These are phyloP conservation scores for Drosophila prosaltans DNA, from an alignment of 1,140 invertebrate genomes.

Conservation along the genomic window DNA sequence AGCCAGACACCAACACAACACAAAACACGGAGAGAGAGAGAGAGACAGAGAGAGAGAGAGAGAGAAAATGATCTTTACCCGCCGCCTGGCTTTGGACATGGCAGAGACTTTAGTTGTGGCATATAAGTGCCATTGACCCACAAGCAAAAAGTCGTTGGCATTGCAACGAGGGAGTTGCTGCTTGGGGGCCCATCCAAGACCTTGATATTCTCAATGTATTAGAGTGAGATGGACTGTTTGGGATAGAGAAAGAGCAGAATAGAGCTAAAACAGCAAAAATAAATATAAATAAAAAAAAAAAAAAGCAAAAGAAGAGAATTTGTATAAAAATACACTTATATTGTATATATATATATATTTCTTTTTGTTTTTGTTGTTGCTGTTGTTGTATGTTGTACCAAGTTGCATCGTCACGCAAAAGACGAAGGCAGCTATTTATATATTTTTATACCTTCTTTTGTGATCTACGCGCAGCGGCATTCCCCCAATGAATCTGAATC, in stretches of 20 bases:
- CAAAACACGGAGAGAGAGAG: not conserved
- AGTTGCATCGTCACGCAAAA: conserved; percentile 29
- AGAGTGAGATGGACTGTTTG: conserved; percentile 30
- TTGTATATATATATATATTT: not conserved
- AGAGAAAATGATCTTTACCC: conserved; percentile 20
- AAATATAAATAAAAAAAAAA: conserved; percentile 19
- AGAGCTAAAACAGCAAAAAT: not conserved
- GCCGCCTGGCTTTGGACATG: conserved; percentile 4
- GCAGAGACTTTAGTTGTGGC: conserved; percentile 9
- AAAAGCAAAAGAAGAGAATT: conserved; percentile 33
- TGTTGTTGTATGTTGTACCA: not conserved
- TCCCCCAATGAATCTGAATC: not conserved
- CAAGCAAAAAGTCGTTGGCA: conserved; percentile 69
- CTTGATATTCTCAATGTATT: conserved; percentile 75
- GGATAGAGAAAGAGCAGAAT: conserved; percentile 41
- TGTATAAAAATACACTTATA: conserved; percentile 34
- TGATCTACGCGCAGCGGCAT: conserved; percentile 17
- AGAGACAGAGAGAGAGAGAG: not conserved
- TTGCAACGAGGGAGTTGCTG: conserved; percentile 18
- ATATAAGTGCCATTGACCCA: conserved; percentile 71
- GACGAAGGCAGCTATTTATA: conserved; percentile 59
- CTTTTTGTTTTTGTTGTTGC: not conserved
- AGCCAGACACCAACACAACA: not conserved
- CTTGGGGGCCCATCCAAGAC: conserved; percentile 41
- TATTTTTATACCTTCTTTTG: conserved; percentile 10